Evolutionary conservation across 2,888 invertebrate species (phyloP).

Genomic region (Agrotis segetum): DNA sequence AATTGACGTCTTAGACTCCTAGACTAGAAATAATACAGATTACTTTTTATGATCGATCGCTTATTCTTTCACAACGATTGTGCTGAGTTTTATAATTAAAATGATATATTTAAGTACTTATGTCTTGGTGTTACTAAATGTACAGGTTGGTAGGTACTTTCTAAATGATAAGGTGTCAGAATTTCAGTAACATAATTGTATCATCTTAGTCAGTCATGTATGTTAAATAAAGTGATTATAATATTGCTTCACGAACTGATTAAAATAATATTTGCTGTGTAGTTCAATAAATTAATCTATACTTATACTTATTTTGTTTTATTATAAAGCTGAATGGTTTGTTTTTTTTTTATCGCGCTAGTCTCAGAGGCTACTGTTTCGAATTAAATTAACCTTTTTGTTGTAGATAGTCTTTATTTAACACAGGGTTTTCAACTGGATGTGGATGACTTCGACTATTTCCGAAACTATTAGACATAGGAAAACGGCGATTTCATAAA

Average conservation of each 20-base stretch:
- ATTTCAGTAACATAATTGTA: background rate
- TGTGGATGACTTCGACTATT: no score
- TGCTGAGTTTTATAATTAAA: slow-evolving; percentile 64
- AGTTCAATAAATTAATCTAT: no score
- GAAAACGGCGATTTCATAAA: no score
- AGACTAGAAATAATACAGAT: slow-evolving; percentile 45
- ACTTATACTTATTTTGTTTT: no score
- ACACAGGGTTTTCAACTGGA: no score
- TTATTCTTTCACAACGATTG: slow-evolving; percentile 60
- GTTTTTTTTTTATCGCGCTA: no score
- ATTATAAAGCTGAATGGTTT: no score
- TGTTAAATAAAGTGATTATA: background rate
- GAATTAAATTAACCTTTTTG: no score
- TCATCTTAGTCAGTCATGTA: background rate
- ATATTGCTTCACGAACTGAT: background rate
- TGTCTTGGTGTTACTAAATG: slow-evolving; percentile 29
- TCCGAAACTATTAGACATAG: no score
- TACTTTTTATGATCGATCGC: slow-evolving; percentile 54
- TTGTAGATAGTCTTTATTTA: no score
- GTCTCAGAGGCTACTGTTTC: no score
- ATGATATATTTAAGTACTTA: slow-evolving; percentile 38
- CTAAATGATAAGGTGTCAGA: slow-evolving; percentile 29
- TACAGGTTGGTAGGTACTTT: slow-evolving; percentile 32
- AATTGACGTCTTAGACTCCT: slow-evolving; percentile 30
- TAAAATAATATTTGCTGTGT: background rate